Percentiles rank a stretch among this genome's conserved stretches.
Conservation (phyloP, 2,797 vertebrate species). For the Anas capensis region DNA sequence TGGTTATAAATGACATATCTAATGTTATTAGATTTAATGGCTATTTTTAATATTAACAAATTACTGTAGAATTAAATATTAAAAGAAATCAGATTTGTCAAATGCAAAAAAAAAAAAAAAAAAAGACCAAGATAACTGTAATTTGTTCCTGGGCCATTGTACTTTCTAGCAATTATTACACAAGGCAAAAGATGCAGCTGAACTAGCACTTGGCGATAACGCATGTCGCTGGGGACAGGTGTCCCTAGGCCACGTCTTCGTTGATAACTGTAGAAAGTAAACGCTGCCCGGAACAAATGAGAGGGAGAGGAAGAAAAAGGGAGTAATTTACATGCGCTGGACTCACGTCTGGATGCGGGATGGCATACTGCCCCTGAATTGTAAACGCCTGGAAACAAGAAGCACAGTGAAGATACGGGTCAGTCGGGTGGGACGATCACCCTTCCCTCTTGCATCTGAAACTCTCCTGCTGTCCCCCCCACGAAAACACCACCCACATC, state of each 20-base stretch:
- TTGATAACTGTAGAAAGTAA: conserved; percentile 70
- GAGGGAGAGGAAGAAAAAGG: conserved; percentile 55
- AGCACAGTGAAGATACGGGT: conserved; percentile 52
- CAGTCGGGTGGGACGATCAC: background rate
- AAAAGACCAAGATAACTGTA: conserved; percentile 39
- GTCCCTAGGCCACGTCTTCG: background rate
- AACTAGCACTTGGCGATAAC: background rate
- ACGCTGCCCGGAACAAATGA: conserved; percentile 80
- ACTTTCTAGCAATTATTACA: conserved; percentile 68
- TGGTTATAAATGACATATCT: conserved; percentile 73
- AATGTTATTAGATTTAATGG: conserved; percentile 75
- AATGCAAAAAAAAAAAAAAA: conserved; percentile 53
- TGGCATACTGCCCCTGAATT: conserved; percentile 92
- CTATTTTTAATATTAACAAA: conserved; percentile 76
- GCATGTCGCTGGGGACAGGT: background rate
- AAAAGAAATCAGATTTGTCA: conserved; percentile 75
- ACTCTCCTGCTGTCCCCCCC: background rate
- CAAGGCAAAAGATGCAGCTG: background rate
- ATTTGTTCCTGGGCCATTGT: conserved; percentile 79
- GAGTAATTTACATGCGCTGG: conserved; percentile 75
- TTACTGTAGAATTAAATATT: conserved; percentile 65
- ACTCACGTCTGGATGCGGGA: conserved; percentile 96
- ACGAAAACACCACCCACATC: background rate
- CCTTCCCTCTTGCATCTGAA: background rate
- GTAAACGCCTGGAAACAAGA: conserved; percentile 87